phyloP scores from a whole-genome alignment of 2,113 vertebrate genomes.

The Atrichornis clamosus region DNA sequence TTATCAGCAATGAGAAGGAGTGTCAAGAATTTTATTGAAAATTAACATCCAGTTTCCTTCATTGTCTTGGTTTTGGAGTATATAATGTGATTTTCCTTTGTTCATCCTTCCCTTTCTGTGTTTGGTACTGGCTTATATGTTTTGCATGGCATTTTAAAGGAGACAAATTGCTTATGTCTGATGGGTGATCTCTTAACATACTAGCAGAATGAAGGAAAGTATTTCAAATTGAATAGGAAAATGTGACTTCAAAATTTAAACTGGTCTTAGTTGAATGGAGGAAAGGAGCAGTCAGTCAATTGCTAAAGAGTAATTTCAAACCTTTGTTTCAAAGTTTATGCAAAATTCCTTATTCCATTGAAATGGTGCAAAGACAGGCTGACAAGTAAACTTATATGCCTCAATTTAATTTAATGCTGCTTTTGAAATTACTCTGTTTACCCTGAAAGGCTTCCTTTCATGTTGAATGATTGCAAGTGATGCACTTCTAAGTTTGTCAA shows the following conservation, averaged over 20 bases:
- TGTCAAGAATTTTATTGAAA: not conserved
- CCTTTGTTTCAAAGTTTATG: not conserved
- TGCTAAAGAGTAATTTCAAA: not conserved
- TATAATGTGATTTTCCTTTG: not conserved
- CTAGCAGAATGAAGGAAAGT: not conserved
- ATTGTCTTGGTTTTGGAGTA: not conserved
- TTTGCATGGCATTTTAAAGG: not conserved
- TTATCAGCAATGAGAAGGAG: not conserved
- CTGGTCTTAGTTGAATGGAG: not conserved
- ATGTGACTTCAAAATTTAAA: not conserved
- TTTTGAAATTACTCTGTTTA: not conserved
- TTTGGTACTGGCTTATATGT: not conserved
- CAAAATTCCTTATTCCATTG: not conserved
- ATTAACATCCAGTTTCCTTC: not conserved
- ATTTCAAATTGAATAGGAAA: not conserved
- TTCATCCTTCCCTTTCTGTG: not conserved
- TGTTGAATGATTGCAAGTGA: not conserved
- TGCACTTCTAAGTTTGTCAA: not conserved
- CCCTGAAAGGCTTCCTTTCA: not conserved
- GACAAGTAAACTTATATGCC: not conserved
- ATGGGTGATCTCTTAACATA: not conserved
- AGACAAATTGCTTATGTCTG: not conserved
- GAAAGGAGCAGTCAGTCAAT: not conserved
- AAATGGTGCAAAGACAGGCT: not conserved
- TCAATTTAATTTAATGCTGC: not conserved